Evolutionary conservation across 2,113 vertebrate species (phyloP).

Genomic region (Delphinus delphis): DNA sequence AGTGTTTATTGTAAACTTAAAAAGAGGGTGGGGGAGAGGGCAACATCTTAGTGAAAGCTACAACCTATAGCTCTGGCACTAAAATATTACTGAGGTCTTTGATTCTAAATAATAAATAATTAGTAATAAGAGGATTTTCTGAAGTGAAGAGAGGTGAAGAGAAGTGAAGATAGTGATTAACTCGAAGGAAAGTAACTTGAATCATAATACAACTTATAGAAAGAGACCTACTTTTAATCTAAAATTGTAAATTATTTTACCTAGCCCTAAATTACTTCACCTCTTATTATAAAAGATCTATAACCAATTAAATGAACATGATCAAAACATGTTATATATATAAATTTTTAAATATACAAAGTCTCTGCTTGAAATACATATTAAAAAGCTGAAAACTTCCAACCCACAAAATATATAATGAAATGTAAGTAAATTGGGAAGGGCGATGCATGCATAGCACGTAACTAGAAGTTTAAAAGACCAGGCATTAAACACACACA

Average conservation of each 20-base stretch:
- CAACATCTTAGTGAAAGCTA: background rate
- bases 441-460: background rate
- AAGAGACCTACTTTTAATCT: background rate
- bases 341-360: conserved; percentile 4
- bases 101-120: conserved; percentile 43
- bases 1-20: conserved; percentile 15
- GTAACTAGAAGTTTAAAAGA: background rate
- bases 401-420: conserved; percentile 3
- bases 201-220: background rate
- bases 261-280: conserved; percentile 10
- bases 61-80: background rate
- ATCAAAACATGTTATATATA: background rate
- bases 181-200: conserved; percentile 21
- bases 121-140: conserved; percentile 27
- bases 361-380: conserved; percentile 19
- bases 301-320: conserved; percentile 16
- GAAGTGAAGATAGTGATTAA: background rate
- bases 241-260: background rate
- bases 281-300: background rate
- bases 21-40: background rate
- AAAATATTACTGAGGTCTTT: conserved; percentile 5
- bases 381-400: background rate
- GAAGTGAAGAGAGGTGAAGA: background rate
- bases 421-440: background rate
- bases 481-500: background rate